These are phyloP conservation scores for Pseudochirops cupreus DNA, from an alignment of 2,797 vertebrate species.

Conservation along the genomic window DNA sequence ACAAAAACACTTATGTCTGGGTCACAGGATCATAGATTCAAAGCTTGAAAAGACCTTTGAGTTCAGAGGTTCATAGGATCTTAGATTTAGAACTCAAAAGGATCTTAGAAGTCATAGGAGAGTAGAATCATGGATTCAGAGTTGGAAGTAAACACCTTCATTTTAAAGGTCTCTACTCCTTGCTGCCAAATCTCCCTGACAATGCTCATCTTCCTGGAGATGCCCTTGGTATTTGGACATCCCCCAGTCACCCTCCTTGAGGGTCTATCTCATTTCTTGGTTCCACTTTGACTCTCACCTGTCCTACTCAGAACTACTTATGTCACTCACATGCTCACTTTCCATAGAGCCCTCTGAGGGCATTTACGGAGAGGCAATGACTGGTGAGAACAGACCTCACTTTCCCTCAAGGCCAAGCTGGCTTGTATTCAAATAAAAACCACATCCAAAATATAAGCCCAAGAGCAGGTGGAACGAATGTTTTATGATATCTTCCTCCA, in stretches of 20 bases:
- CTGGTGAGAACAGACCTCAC: not conserved
- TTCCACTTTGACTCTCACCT: not conserved
- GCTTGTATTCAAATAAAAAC: not conserved
- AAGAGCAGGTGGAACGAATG: not conserved
- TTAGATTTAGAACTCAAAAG: not conserved
- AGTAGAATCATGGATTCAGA: not conserved
- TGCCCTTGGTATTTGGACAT: not conserved
- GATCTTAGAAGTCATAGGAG: not conserved
- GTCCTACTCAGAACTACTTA: not conserved
- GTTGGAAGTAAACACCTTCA: not conserved
- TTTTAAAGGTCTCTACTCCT: not conserved
- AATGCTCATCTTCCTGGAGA: not conserved
- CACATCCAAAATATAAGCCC: not conserved
- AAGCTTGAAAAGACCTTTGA: not conserved
- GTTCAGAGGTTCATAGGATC: not conserved
- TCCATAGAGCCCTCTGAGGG: not conserved
- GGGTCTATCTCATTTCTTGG: not conserved
- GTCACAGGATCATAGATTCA: not conserved
- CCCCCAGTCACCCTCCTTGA: not conserved
- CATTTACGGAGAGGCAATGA: not conserved
- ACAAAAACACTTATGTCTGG: not conserved
- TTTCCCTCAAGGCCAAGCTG: not conserved
- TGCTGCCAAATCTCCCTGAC: not conserved
- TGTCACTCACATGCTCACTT: not conserved
- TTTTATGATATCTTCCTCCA: slow-evolving; percentile 50